Evolutionary conservation across 2,888 invertebrate genomes (phyloP), one percentile per base, ranked within the genome.

Genomic region (Nomada goodeniana): DNA sequence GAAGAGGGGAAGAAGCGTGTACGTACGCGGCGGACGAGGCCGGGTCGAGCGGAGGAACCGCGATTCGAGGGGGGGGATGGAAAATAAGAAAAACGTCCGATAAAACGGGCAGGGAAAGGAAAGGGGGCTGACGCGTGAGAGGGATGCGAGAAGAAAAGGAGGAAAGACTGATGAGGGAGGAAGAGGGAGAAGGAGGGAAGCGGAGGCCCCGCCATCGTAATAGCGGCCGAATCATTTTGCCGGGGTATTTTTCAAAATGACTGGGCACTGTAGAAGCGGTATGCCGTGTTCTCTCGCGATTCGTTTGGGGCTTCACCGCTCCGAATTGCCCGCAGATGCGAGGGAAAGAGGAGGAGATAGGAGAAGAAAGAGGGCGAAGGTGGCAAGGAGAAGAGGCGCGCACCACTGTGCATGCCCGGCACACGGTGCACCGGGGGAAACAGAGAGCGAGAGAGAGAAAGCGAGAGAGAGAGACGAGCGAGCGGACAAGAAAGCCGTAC

Each of bases 241-340:
- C 85, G 89, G 82, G 89, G 89, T 89, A 91, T 91, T 91, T 91
- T 90, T 91, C 89, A 88, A 91, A 91, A 91, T 91, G 90, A 91
- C 90, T 86, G 89, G 90, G 89, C 86, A 85, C 89, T 73, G 89
- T 85, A 87, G 86, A 42, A 87, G 82, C 87, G 88, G 90, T 90
- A 90, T 88, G 89, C 89, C 87, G 83, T 89, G 88, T 86, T 88
- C 83, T 76, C 85, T 88, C 87, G 88, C 89, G 85, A 90, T 90
- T 77, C 84, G 82, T 87, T 84, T 82, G 87, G 86, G 86, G 82
- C 86, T 85, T 78, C 87, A 80, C 80, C 85, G 80, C 83, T 85
- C 86, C 84, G 89, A 91, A 90, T 89, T 90, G 88, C 88, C 89
- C 86, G 90, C 89, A 91, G 90, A 90, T 87, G 87, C 87, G 80